Evolutionary conservation across 2,113 vertebrate genomes (phyloP).

Genomic region (Hippocampus comes): DNA sequence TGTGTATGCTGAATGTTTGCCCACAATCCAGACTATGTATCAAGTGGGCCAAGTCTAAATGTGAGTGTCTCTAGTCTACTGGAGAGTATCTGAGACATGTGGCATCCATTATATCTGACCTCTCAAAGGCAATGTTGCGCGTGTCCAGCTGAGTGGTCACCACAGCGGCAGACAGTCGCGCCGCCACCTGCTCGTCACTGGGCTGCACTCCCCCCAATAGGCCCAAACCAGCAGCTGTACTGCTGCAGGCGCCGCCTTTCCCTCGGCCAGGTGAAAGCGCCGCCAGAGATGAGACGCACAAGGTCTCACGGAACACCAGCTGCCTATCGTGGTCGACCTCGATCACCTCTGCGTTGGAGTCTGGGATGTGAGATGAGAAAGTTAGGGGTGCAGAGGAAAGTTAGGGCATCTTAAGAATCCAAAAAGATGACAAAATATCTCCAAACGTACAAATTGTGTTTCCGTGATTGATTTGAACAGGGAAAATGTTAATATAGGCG

Average conservation of each 20-base stretch:
- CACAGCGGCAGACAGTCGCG: conserved; percentile 83
- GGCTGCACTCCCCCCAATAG: conserved; percentile 86
- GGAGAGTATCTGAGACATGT: not conserved
- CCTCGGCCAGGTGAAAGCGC: conserved; percentile 48
- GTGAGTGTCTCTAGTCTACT: not conserved
- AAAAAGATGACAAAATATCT: not conserved
- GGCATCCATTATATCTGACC: conserved; percentile 68
- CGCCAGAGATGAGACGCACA: conserved; percentile 79
- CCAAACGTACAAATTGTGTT: not conserved
- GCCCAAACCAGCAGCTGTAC: conserved; percentile 66
- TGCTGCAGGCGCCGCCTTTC: conserved; percentile 49
- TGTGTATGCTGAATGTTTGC: too few species aligned
- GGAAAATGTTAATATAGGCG: not conserved
- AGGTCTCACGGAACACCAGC: conserved; percentile 88
- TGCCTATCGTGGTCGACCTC: conserved; percentile 96
- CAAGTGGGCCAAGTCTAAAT: not conserved
- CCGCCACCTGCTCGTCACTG: conserved; percentile 92
- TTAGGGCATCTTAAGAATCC: not conserved
- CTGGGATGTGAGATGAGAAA: conserved; percentile 53
- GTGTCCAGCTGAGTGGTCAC: conserved; percentile 97
- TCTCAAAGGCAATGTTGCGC: conserved; percentile 95
- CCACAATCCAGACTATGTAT: not conserved
- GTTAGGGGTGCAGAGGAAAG: not conserved
- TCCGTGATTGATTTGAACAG: not conserved
- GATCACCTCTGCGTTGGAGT: conserved; percentile 91